Evolutionary conservation across 2,113 vertebrate species (phyloP).

Genomic region (Equus przewalskii): DNA sequence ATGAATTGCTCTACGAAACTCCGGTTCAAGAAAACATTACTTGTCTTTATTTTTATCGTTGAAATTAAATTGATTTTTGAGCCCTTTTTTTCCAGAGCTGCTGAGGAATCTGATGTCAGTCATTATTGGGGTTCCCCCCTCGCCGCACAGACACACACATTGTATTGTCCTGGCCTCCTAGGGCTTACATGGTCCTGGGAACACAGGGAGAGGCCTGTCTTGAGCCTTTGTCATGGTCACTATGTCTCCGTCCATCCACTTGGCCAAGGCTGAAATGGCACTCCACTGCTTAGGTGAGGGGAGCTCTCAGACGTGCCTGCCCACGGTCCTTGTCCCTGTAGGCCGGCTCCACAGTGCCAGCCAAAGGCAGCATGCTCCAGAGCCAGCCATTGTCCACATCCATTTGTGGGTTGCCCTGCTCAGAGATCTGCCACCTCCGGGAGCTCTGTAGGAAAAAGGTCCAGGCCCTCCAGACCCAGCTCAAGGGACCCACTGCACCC

Average conservation of each 20-base stretch:
- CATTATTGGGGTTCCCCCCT: background rate
- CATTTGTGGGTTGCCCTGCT: background rate
- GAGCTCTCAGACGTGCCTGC: background rate
- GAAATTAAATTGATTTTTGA: background rate
- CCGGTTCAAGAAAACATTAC: slow-evolving; percentile 3
- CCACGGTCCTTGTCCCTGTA: background rate
- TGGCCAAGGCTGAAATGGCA: background rate
- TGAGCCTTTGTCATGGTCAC: background rate
- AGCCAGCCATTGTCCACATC: background rate
- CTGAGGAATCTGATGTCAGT: background rate
- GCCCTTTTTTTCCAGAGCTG: background rate
- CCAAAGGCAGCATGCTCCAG: background rate
- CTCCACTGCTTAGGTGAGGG: background rate
- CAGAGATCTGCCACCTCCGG: background rate
- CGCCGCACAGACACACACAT: no score
- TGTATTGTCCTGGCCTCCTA: background rate
- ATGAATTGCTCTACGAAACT: background rate
- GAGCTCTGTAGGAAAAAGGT: background rate
- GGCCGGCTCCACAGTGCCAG: background rate
- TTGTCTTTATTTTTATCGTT: slow-evolving; percentile 42
- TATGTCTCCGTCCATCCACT: background rate
- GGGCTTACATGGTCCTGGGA: background rate
- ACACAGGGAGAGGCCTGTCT: background rate
- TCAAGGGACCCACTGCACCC: background rate
- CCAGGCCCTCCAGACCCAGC: background rate